Base-by-base conservation (phyloP, 2,888 invertebrate species). In the Thecocarcelia acutangulata region DNA sequence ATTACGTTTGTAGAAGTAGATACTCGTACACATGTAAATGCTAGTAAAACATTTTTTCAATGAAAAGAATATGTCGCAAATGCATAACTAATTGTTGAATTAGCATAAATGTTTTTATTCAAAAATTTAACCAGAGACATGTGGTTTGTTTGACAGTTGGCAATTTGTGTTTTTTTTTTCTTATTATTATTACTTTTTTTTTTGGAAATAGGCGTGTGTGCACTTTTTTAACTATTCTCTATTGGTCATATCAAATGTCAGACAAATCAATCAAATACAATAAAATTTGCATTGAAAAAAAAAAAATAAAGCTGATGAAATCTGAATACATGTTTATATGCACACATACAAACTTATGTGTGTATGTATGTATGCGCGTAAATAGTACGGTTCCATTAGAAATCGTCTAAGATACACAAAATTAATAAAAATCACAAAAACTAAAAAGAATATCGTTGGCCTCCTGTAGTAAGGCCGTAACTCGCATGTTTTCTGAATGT, bases 181-280 rank as follows among this genome's bases (percentile, higher is more conserved):
- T 3, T n/a, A n/a, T n/a, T n/a, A n/a, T n/a, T n/a, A n/a, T 24
- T 5, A 5, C 5, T 24, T 24, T 24, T 24, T 13, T 5, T 40
- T 42, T 40, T 33, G 42, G 42, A 24, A 59, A 59, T 8, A 24
- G 42, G 59, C 15, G 64, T 64, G 54, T 42, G 28, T 15, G 11
- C 15, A 8, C 15, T 5, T n/a, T 28, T 48, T 12, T n/a, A n/a
- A 33, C 24, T 11, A 28, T 44, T 13, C 42, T 17, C 48, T n/a
- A 63, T 24, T 56, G 33, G 48, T n/a, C 44, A 59, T 44, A 37
- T 44, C 52, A 66, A 72, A 17, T 73, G 73, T 66, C 73, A 59
- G 15, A 52, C 78, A 73, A 73, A 46, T 59, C 58, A 73, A 61
- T 59, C 13, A 66, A 46, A 8, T 33, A 8, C 3, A 3, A 33